These are phyloP conservation scores for Phallusia fumigata DNA, from an alignment of 23 tunicate genomes.

Conservation along the genomic window DNA sequence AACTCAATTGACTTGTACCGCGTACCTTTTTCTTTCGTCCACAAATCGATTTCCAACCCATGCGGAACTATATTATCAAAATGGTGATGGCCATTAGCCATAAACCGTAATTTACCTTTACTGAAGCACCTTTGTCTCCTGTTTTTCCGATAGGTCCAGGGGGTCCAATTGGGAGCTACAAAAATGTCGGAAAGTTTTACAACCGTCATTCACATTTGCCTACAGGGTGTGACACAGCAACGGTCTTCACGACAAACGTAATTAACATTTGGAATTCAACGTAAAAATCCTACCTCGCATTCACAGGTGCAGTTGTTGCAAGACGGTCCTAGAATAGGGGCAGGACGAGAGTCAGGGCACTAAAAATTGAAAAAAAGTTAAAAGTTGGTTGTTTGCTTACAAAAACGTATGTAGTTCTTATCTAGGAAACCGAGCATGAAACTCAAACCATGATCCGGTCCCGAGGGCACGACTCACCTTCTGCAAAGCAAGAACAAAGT, in stretches of 20 bases:
- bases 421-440: neutral
- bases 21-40: too few relatives aligned
- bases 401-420: too few relatives aligned
- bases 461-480: slow-evolving; percentile 17
- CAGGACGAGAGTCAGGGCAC: slow-evolving; percentile 12
- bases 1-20: too few relatives aligned
- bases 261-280: neutral
- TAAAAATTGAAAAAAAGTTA: neutral
- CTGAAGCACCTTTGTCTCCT: slow-evolving; percentile 34
- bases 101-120: slow-evolving; percentile 9
- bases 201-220: neutral
- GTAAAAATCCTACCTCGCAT: slow-evolving; percentile 54
- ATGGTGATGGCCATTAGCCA: too few relatives aligned
- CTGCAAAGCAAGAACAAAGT: slow-evolving; percentile 22
- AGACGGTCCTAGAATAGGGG: neutral
- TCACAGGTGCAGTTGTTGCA: slow-evolving; percentile 78
- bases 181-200: neutral
- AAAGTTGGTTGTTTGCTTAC: too few relatives aligned
- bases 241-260: neutral
- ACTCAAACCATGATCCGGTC: neutral
- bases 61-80: too few relatives aligned
- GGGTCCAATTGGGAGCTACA: slow-evolving; percentile 60
- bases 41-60: too few relatives aligned
- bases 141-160: slow-evolving; percentile 31
- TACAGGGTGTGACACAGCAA: slow-evolving; percentile 2